Base-by-base conservation (phyloP, 1,140 invertebrate species). In the Drosophila saltans region DNA sequence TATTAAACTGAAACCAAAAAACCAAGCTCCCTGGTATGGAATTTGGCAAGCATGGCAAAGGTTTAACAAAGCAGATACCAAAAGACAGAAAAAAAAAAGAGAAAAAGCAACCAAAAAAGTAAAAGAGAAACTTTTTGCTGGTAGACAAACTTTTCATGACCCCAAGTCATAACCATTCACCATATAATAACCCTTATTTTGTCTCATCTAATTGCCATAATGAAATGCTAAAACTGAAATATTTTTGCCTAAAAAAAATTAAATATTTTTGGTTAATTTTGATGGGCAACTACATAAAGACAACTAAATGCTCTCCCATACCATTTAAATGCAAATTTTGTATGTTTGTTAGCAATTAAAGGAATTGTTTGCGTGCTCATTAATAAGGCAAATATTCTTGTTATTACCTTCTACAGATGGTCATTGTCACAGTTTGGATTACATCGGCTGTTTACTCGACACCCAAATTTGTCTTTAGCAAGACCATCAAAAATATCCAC, bases 351-450 rank as follows among this genome's bases (percentile, higher is more conserved):
- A 6, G 70, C 86, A 66, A 93, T 89, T 88, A 65, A 75, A 64
- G 66, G 71, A 88, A 80, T 74, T 75, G 65, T 63, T 90, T 41
- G 76, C 80, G 80, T 89, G 80, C 60, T 66, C 67, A 11, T 28
- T 39, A 60, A 58, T 45, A 24, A 33, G 24, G 28, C 66, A 11
- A 67, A 68, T 45, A 62, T 36, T 65, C 69, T 28, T 66, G 59
- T 24, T 39, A 45, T 36, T 52, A 21, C 55, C 45, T 81, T 4
- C 8, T 93, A 16, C 93, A 96, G 94, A 81, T 96, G 76, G 95
- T 96, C 39, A 95, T 97, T 59, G 92, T 95, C 9, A 93, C 94
- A 4, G 96, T 97, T 8, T 97, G 96, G 96, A 92, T 96, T 36
- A 93, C 95, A 2, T 96, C 96, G 69, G 96, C 96, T 0, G 92